Conservation (phyloP, 1,140 invertebrate genomes). For the Caenorhabditis latens region DNA sequence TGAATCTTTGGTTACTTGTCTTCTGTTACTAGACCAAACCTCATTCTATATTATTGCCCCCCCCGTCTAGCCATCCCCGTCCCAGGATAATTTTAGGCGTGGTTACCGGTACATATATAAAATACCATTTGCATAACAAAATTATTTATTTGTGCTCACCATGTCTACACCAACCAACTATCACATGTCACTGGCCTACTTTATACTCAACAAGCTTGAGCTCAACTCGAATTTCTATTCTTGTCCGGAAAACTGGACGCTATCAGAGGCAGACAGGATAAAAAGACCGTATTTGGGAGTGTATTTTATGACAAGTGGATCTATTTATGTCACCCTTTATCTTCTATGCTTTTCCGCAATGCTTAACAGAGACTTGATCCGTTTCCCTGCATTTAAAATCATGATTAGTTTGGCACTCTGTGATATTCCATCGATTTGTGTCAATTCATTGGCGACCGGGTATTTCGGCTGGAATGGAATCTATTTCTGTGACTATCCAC, state of each 20-base stretch:
- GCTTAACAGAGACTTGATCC: not conserved
- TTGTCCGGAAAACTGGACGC: not conserved
- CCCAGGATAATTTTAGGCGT: no score
- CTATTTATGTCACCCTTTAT: not conserved
- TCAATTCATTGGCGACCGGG: not conserved
- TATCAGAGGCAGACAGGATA: not conserved
- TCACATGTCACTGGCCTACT: not conserved
- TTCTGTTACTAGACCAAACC: no score
- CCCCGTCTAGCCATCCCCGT: no score
- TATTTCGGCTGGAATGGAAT: not conserved
- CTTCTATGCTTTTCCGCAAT: not conserved
- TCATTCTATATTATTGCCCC: no score
- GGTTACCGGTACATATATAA: no score
- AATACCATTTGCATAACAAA: no score
- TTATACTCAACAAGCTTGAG: not conserved
- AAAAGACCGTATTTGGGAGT: not conserved
- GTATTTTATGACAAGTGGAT: conserved; percentile 6
- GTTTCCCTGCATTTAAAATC: not conserved
- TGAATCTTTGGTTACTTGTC: no score
- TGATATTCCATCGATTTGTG: not conserved
- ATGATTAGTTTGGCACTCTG: not conserved
- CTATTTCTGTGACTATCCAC: not conserved
- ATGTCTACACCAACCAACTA: not conserved
- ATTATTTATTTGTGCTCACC: no score
- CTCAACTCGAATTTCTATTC: not conserved